A percentile compares a stretch with the other conserved stretches of the same genome.
phyloP scores from a whole-genome alignment of 2,113 vertebrate species.

The Eonycteris spelaea region DNA sequence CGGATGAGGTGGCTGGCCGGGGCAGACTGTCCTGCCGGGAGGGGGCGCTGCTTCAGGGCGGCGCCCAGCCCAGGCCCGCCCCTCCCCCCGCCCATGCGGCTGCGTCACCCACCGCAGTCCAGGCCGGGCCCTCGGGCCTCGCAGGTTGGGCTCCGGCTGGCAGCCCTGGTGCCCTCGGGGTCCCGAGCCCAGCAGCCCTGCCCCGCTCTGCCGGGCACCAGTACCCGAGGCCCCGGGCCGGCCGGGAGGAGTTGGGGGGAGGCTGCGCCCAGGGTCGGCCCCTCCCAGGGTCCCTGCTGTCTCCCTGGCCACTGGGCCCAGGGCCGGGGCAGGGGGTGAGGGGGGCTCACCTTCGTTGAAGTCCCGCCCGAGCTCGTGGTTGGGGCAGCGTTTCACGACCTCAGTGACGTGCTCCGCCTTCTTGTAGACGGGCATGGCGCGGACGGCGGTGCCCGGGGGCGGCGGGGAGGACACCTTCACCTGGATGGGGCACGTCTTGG shows the following conservation, averaged over 20 bases:
- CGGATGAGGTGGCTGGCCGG: constrained; percentile 97
- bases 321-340: neutral
- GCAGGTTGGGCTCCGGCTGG: neutral
- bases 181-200: neutral
- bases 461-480: constrained; percentile 92
- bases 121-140: neutral
- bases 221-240: neutral
- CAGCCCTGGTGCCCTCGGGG: neutral
- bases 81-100: too few species aligned
- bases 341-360: constrained; percentile 93
- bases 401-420: constrained; percentile 98
- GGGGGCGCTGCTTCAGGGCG: neutral
- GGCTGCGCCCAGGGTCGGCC: accelerated
- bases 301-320: neutral
- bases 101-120: neutral
- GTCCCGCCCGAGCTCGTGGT: constrained; percentile 96
- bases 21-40: constrained; percentile 90
- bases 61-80: accelerated
- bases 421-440: constrained; percentile 98
- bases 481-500: constrained; percentile 99
- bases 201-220: accelerated
- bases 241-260: neutral
- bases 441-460: constrained; percentile 91
- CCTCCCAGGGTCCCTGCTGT: neutral
- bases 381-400: constrained; percentile 98